Evolutionary conservation across 2,113 vertebrate genomes (phyloP).

Genomic region (Gracilinanus agilis): DNA sequence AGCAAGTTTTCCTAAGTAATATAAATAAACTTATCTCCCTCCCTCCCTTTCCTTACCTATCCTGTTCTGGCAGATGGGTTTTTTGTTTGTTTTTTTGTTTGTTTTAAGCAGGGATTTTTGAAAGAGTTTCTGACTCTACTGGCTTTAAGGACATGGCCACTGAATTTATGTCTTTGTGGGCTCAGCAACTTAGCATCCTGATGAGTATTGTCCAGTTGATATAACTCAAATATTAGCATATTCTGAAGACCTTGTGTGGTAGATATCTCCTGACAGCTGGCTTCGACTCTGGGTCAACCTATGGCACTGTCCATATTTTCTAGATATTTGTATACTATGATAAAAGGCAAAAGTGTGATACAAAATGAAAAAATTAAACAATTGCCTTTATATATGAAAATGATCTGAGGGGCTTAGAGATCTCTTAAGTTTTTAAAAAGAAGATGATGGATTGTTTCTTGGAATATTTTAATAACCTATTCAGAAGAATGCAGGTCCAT

Average conservation of each 20-base stretch:
- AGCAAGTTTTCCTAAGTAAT: too few relatives aligned
- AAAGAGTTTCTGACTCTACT: neutral
- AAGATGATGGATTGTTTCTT: neutral
- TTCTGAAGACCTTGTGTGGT: neutral
- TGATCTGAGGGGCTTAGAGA: neutral
- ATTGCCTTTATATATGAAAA: neutral
- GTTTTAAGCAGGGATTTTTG: neutral
- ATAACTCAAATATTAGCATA: neutral
- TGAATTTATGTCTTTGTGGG: neutral
- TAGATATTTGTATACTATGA: neutral
- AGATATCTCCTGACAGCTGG: neutral
- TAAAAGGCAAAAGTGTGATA: neutral
- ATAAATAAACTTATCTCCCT: too few relatives aligned
- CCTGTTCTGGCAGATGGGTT: too few relatives aligned
- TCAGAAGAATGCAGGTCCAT: neutral
- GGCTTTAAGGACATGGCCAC: neutral
- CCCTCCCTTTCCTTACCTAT: too few relatives aligned
- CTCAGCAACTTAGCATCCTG: neutral
- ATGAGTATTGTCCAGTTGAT: neutral
- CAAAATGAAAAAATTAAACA: neutral
- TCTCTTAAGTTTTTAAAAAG: neutral
- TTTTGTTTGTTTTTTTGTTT: too few relatives aligned
- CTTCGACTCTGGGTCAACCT: neutral
- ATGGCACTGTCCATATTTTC: neutral
- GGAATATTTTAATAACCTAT: neutral